A percentile compares a stretch with the other conserved stretches of the same genome.
phyloP scores from a whole-genome alignment of 35 echinoderm and acorn worm species.

The Amphiura filiformis region DNA sequence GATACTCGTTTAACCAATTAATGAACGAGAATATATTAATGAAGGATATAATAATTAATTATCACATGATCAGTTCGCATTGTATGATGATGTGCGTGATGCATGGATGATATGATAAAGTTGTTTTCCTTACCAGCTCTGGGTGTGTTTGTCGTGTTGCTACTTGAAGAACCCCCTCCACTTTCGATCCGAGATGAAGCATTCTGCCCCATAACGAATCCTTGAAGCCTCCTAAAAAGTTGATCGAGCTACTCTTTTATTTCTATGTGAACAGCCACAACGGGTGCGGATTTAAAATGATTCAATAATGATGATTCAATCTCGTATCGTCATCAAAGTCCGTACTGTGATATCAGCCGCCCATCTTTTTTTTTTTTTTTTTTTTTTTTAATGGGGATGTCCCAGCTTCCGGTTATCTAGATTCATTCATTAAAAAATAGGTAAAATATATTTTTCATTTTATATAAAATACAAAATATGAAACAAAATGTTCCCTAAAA shows the following conservation, averaged over 20 bases:
- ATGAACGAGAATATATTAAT: no score
- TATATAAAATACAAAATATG: no score
- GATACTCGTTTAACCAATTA: no score
- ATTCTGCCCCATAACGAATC: constrained; percentile 24
- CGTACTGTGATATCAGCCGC: not conserved
- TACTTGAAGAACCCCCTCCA: not conserved
- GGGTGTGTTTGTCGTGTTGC: constrained; percentile 10
- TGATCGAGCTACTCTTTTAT: not conserved
- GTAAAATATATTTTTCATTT: not conserved
- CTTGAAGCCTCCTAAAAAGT: not conserved
- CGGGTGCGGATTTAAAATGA: not conserved
- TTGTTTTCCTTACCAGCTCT: not conserved
- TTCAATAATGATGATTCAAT: not conserved
- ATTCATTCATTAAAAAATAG: not conserved
- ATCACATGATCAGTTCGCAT: no score
- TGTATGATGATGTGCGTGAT: no score
- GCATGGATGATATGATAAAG: no score
- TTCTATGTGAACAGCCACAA: not conserved
- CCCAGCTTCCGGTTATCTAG: not conserved
- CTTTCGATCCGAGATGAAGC: constrained; percentile 9
- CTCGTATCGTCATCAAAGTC: not conserved
- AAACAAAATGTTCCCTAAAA: no score
- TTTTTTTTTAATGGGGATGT: not conserved
- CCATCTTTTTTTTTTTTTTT: constrained; percentile 16
- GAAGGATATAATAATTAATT: no score